Percentiles rank a stretch among this genome's conserved stretches.
Conservation (phyloP, 2,797 vertebrate species). For the Psittacula derbiana region DNA sequence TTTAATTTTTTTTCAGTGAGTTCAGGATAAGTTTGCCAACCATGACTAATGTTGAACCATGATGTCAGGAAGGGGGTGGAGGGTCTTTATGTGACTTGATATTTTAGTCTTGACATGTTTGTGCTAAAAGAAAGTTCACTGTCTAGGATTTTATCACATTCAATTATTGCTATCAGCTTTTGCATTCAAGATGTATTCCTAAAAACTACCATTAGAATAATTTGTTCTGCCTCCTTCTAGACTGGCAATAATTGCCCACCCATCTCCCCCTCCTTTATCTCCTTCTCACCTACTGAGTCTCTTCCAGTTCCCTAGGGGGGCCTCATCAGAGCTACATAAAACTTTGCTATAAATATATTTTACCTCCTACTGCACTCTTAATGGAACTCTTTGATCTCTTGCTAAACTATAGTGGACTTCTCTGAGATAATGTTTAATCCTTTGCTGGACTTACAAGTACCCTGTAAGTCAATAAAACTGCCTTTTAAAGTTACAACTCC, state of each 20-base stretch:
- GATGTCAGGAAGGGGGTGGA: slow-evolving; percentile 31
- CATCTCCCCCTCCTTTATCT: slow-evolving; percentile 9
- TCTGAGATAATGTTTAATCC: slow-evolving; percentile 42
- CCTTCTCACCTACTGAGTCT: slow-evolving; percentile 36
- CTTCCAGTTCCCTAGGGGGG: slow-evolving; percentile 34
- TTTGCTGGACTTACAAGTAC: slow-evolving; percentile 34
- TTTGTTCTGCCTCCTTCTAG: slow-evolving; percentile 58
- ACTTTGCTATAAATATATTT: slow-evolving; percentile 19
- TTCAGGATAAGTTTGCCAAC: slow-evolving; percentile 34
- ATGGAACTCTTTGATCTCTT: slow-evolving; percentile 58
- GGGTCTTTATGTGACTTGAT: neutral
- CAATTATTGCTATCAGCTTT: slow-evolving; percentile 50
- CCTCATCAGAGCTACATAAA: slow-evolving; percentile 48
- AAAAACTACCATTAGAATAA: slow-evolving; percentile 64
- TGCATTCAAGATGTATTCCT: slow-evolving; percentile 39
- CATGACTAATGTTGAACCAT: slow-evolving; percentile 23
- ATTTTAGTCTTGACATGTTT: slow-evolving; percentile 55
- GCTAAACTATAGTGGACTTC: slow-evolving; percentile 48
- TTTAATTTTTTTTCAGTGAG: neutral
- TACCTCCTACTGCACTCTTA: slow-evolving; percentile 36
- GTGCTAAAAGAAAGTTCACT: slow-evolving; percentile 16
- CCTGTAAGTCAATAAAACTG: slow-evolving; percentile 52
- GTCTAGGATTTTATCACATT: slow-evolving; percentile 36
- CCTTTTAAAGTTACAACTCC: slow-evolving; percentile 39
- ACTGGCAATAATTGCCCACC: slow-evolving; percentile 57